A percentile compares a stretch with the other conserved stretches of the same genome.
Evolutionary conservation across 2,113 vertebrate genomes (phyloP).

Genomic region (Rhinoptilus africanus): DNA sequence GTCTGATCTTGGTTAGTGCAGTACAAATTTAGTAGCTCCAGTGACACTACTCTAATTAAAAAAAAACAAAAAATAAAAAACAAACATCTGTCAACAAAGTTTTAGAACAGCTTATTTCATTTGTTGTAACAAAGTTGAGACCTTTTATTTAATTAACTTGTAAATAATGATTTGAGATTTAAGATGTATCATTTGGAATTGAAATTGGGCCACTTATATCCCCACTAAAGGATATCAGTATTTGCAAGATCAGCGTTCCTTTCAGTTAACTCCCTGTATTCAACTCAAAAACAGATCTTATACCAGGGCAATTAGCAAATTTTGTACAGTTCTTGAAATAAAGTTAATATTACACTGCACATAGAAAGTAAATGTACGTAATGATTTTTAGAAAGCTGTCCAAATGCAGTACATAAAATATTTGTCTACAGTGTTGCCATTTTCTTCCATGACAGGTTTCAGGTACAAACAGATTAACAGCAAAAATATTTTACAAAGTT

Average conservation of each 20-base stretch:
- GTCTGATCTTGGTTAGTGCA: not conserved
- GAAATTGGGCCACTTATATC: not conserved
- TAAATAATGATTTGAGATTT: not conserved
- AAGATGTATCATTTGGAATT: not conserved
- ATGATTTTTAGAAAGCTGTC: not conserved
- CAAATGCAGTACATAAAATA: not conserved
- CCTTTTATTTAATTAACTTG: not conserved
- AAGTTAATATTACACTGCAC: not conserved
- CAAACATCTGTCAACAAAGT: accelerated
- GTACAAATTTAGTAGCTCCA: not conserved
- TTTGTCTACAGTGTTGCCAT: not conserved
- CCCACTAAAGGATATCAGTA: not conserved
- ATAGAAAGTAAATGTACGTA: not conserved
- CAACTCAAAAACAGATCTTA: not conserved
- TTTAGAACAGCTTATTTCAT: not conserved
- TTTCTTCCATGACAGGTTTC: not conserved
- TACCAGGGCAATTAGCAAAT: not conserved
- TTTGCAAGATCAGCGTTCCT: not conserved
- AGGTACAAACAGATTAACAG: not conserved
- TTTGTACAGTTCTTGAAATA: not conserved
- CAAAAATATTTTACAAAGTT: not conserved
- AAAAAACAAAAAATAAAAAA: not conserved
- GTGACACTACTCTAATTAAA: not conserved
- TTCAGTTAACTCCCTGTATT: not conserved
- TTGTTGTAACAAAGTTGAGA: not conserved